phyloP scores from a whole-genome alignment of 2,113 vertebrate species.

The Bos indicus region DNA sequence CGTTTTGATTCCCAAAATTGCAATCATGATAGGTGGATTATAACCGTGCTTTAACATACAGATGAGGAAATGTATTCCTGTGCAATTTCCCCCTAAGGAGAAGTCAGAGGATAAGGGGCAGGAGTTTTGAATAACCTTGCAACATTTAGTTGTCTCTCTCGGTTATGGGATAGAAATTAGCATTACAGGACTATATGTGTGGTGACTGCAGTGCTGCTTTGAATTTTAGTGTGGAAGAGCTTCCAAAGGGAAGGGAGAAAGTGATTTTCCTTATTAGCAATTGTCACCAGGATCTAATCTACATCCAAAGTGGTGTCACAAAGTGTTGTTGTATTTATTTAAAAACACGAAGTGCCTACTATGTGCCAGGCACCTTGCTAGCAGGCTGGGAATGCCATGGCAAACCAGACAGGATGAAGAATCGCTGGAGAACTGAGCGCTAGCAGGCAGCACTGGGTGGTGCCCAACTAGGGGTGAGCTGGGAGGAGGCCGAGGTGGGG shows the following conservation, averaged over 20 bases:
- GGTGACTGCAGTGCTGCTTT: conserved; percentile 26
- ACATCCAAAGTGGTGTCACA: background rate
- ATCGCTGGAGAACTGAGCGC: background rate
- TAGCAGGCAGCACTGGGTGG: background rate
- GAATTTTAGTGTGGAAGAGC: conserved; percentile 36
- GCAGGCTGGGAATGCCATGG: background rate
- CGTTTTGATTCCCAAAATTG: conserved; percentile 74
- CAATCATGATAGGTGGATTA: conserved; percentile 75
- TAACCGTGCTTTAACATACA: conserved; percentile 72
- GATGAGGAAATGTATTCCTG: conserved; percentile 72
- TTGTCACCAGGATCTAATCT: background rate
- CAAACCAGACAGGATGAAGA: background rate
- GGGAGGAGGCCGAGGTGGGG: background rate
- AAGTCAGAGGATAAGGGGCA: conserved; percentile 70
- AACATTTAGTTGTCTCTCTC: conserved; percentile 73
- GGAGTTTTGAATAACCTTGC: conserved; percentile 70
- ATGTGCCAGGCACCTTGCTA: background rate
- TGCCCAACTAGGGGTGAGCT: background rate
- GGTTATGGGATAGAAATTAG: conserved; percentile 65
- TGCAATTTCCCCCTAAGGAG: conserved; percentile 71
- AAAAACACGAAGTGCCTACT: background rate
- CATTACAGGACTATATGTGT: conserved; percentile 43
- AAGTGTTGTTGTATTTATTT: background rate
- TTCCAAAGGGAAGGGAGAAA: conserved; percentile 26
- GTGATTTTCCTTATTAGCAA: background rate